phyloP scores from a whole-genome alignment of 2,797 vertebrate genomes.

The Esox lucius region DNA sequence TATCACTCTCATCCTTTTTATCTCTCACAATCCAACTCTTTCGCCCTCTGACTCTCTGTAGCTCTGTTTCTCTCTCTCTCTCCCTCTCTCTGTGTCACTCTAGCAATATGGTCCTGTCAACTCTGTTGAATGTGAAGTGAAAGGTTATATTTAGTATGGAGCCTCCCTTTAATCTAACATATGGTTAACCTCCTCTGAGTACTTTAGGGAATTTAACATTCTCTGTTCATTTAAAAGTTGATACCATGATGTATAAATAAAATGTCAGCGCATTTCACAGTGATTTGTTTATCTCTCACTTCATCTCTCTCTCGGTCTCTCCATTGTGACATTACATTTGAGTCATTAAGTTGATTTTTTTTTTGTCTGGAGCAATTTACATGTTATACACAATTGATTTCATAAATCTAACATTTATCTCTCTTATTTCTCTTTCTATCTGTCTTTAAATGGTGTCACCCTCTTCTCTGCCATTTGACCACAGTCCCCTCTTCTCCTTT shows the following conservation, averaged over 20 bases:
- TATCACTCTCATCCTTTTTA: no score
- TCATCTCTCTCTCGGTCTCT: not conserved
- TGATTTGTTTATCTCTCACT: not conserved
- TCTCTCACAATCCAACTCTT: not conserved
- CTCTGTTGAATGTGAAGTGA: not conserved
- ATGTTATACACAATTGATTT: no score
- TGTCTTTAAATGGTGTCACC: slow-evolving; percentile 38
- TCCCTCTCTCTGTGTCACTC: no score
- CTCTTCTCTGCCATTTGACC: slow-evolving; percentile 37
- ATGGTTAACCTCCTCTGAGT: not conserved
- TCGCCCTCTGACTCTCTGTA: not conserved
- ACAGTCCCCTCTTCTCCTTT: slow-evolving; percentile 17
- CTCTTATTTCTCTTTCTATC: not conserved
- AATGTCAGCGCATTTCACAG: no score
- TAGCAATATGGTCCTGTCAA: not conserved
- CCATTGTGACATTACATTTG: no score
- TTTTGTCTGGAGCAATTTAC: no score
- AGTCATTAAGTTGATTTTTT: no score
- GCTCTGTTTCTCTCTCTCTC: no score
- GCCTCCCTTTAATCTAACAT: not conserved
- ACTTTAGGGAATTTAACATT: not conserved
- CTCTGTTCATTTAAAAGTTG: not conserved
- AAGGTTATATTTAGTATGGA: not conserved
- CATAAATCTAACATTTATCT: no score
- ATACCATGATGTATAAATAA: no score